Base-by-base conservation (phyloP, 2,797 vertebrate species). In the Premnoplex brunnescens region DNA sequence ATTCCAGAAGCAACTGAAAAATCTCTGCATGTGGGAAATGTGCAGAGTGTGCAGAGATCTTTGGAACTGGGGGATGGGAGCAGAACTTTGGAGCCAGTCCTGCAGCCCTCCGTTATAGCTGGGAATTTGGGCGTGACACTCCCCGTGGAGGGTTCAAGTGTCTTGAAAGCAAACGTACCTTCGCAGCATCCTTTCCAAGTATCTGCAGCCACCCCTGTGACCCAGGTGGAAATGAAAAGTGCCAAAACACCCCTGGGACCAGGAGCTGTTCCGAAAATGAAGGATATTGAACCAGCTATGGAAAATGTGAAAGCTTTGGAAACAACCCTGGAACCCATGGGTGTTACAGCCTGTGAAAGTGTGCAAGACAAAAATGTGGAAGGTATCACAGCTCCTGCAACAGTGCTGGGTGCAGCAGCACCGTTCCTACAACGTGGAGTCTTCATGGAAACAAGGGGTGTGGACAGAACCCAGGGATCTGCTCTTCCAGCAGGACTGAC, bases 1-100 rank as follows among this genome's bases (percentile, higher is more conserved):
- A 51, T 89, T 75, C 84, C 82, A 63, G 94, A 90, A 94, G 36
- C 74, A 46, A 28, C 79, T 75, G 80, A 96, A 91, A 78, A 87
- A 81, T 52, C 48, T 82, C 19, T 88, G 27, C 72, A 64, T 54
- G 5, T 54, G 51, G 76, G 23, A 56, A 73, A 34, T 60, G 54
- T 75, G 60, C 93, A 93, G 85, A 49, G 26, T 60, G 56, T 77
- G 60, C 93, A 93, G 87, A 49, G 23, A 39, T 46, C 55, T 12
- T 69, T 46, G 3, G 88, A 95, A 20, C 44, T 95, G 11, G 78
- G 15, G 2, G 17, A 2, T 24, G 22, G 34, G 32, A 87, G 72
- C 69, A 79, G 85, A 77, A 59, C 87, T 77, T 49, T 19, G 30
- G 93, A 92, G 36, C 44, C 85, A 32, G 10, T 64, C 20, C 30